A percentile compares a stretch with the other conserved stretches of the same genome.
Conservation (phyloP, 2,113 vertebrate species). For the Tonatia bakeri region DNA sequence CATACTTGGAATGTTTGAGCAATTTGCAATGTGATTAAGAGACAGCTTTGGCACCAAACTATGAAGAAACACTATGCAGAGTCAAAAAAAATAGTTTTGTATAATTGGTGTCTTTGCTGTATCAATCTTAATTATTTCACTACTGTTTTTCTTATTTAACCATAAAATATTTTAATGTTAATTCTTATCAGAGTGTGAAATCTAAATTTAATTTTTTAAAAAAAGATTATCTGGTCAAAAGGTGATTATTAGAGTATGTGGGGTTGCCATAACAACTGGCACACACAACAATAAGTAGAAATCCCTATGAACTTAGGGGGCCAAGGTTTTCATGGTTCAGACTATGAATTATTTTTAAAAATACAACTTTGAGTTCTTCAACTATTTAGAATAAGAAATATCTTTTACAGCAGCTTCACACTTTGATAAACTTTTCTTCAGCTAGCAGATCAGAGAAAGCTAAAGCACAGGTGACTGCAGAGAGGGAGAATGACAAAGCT, state of each 20-base stretch:
- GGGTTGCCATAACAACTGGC: constrained; percentile 39
- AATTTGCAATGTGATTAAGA: background rate
- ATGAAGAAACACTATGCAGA: background rate
- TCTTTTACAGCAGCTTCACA: background rate
- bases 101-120: background rate
- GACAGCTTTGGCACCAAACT: background rate
- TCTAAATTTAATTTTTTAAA: background rate
- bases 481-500: background rate
- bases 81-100: background rate
- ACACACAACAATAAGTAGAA: constrained; percentile 1
- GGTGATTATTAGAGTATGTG: background rate
- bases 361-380: background rate
- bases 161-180: background rate
- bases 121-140: background rate
- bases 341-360: constrained; percentile 34
- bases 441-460: background rate
- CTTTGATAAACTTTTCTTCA: background rate
- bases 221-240: background rate
- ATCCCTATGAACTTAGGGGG: background rate
- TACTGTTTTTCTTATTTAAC: background rate
- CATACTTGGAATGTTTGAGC: background rate
- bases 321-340: constrained; percentile 13
- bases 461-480: background rate
- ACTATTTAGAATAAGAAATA: background rate
- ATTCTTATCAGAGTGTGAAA: background rate